Conservation (phyloP, 2,888 invertebrate species). For the Erannis defoliaria region DNA sequence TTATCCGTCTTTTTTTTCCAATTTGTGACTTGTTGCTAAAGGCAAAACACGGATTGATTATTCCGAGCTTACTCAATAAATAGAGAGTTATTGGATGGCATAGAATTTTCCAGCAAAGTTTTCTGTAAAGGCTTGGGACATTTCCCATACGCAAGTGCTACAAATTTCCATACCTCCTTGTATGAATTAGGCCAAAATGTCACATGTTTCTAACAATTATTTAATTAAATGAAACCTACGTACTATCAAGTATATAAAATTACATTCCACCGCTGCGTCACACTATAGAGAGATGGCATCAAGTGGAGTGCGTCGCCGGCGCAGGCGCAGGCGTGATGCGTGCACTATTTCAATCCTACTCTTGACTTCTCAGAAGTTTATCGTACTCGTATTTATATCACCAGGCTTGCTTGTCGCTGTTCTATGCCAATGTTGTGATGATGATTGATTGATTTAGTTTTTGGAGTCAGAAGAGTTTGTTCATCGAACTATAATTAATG, state of each 20-base stretch:
- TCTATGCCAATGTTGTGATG: constrained; percentile 29
- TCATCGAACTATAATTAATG: background rate
- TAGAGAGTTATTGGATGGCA: too few species aligned
- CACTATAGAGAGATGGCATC: background rate
- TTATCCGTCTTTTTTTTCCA: too few species aligned
- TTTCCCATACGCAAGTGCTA: too few species aligned
- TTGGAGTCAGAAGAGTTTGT: background rate
- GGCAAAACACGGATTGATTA: too few species aligned
- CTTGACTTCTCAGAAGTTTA: constrained; percentile 57
- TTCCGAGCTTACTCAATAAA: too few species aligned
- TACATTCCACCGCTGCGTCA: background rate
- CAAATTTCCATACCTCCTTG: too few species aligned
- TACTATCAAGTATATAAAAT: background rate
- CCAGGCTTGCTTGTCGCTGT: constrained; percentile 36
- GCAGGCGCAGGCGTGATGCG: constrained; percentile 46
- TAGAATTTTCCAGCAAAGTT: too few species aligned
- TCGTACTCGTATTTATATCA: constrained; percentile 55
- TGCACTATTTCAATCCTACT: constrained; percentile 53
- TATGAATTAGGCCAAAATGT: too few species aligned
- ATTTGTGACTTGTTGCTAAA: too few species aligned
- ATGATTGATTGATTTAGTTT: constrained; percentile 17
- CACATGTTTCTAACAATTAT: too few species aligned
- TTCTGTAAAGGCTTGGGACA: too few species aligned
- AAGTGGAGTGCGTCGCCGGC: constrained; percentile 13
- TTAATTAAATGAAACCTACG: too few species aligned